A percentile compares a stretch with the other conserved stretches of the same genome.
Conservation (phyloP, 1,140 invertebrate genomes). For the Chlorops oryzae region DNA sequence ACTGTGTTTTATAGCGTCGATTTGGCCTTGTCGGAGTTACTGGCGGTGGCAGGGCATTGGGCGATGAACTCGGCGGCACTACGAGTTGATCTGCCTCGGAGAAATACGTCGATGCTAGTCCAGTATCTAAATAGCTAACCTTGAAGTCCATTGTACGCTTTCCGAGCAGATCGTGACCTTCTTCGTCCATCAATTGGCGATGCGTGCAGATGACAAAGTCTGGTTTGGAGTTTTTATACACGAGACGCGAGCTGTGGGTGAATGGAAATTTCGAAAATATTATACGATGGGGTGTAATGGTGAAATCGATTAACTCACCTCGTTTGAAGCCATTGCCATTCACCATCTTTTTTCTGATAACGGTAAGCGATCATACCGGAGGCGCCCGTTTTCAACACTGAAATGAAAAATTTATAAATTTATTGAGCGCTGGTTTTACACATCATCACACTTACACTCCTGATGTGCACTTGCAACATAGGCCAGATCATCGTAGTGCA, state of each 20-base stretch:
- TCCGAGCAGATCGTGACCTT: slow-evolving; percentile 89
- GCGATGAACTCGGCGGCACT: slow-evolving; percentile 51
- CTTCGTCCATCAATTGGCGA: slow-evolving; percentile 96
- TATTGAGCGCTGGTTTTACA: not conserved
- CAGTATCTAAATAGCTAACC: slow-evolving; percentile 88
- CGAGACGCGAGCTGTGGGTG: slow-evolving; percentile 73
- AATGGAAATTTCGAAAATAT: not conserved
- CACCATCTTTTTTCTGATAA: slow-evolving; percentile 85
- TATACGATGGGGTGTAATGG: not conserved
- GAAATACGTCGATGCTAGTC: slow-evolving; percentile 83
- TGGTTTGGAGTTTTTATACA: slow-evolving; percentile 99
- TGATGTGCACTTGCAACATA: slow-evolving; percentile 98
- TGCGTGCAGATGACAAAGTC: slow-evolving; percentile 98
- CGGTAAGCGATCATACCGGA: slow-evolving; percentile 98
- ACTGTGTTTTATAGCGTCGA: slow-evolving; percentile 84
- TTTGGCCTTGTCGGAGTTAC: slow-evolving; percentile 70
- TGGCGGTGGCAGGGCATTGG: slow-evolving; percentile 50
- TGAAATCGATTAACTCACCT: slow-evolving; percentile 9
- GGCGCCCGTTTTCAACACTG: slow-evolving; percentile 96
- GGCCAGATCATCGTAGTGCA: slow-evolving; percentile 93
- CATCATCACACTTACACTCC: slow-evolving; percentile 95
- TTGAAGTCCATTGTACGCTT: slow-evolving; percentile 99
- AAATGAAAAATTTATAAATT: slow-evolving; percentile 29
- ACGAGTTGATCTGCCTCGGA: slow-evolving; percentile 79
- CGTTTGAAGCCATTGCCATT: slow-evolving; percentile 98